A percentile compares a stretch with the other conserved stretches of the same genome.
These are phyloP conservation scores for Cantharis rustica DNA, from an alignment of 2,888 invertebrate genomes.

Conservation along the genomic window DNA sequence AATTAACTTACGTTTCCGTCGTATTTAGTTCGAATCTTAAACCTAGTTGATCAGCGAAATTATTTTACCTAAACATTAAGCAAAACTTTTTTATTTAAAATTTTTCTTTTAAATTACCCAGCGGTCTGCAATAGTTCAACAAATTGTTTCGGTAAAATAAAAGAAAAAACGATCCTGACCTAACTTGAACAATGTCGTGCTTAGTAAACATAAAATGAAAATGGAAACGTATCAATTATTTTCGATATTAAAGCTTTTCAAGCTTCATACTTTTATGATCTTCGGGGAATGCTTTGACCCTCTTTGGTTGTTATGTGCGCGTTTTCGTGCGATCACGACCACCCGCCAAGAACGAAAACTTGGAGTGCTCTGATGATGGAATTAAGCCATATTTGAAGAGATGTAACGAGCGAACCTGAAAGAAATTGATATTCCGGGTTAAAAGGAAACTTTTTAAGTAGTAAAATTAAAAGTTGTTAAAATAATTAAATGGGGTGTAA, in stretches of 20 bases:
- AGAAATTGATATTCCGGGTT: not conserved
- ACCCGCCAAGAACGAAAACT: not conserved
- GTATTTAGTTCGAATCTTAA: not conserved
- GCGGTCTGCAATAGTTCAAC: not conserved
- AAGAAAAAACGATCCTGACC: not conserved
- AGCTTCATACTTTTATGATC: not conserved
- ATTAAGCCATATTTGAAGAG: not conserved
- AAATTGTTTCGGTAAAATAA: not conserved
- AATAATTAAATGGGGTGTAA: not conserved
- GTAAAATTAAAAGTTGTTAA: not conserved
- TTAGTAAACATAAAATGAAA: not conserved
- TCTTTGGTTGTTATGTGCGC: not conserved
- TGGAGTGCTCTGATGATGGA: not conserved
- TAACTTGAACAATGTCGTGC: not conserved
- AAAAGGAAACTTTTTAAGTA: not conserved
- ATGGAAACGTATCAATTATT: not conserved
- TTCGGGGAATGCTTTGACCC: not conserved
- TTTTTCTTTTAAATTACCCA: not conserved
- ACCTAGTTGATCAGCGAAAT: not conserved
- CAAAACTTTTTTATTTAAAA: no score
- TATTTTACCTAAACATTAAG: no score
- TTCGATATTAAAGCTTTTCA: not conserved
- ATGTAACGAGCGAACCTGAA: not conserved
- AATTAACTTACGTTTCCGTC: not conserved
- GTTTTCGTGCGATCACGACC: not conserved